Base-by-base conservation (phyloP, 2,797 vertebrate genomes). In the Ataeniobius toweri region DNA sequence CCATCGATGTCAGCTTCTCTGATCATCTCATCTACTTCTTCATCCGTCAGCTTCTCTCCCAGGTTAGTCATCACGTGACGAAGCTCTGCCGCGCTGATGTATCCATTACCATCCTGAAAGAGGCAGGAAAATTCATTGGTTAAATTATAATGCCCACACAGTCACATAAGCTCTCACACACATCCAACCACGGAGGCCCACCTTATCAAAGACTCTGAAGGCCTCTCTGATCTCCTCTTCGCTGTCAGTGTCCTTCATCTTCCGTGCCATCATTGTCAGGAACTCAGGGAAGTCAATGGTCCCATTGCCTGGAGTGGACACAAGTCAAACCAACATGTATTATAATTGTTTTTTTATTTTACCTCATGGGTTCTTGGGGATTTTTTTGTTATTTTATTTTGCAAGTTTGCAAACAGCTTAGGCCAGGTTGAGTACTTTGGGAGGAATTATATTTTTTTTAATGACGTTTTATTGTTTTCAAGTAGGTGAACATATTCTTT, bases 21-120 rank as follows among this genome's bases (percentile, higher is more conserved):
- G 95, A 99, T 99, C 98, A 99, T 99, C 95, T 99, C 98, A 0
- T 99, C 97, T 92, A 99, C 98, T 93, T 99, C 98, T 93, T 98
- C 97, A 8, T 98, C 98, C 73, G 98, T 99, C 93, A 99, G 94
- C 92, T 99, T 99, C 93, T 99, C 98, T 28, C 98, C 98, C 94
- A 99, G 95, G 95, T 99, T 99, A 87, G 97, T 99, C 98, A 99
- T 99, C 92, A 99, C 98, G 0, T 98, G 98, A 89, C 97, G 97
- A 80, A 99, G 94, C 71, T 99, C 98, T 73, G 98, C 97, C 6
- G 98, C 98, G 51, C 98, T 99, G 90, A 99, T 99, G 91, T 98
- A 99, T 20, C 98, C 98, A 0, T 99, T 99, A 51, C 98, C 98
- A 77, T 99, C 98, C 98, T 99, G 89, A 5, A 1, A 20, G 44